Evolutionary conservation across 2,888 invertebrate genomes (phyloP), one percentile per base, ranked within the genome.

Genomic region (Agriopis aurantiaria): DNA sequence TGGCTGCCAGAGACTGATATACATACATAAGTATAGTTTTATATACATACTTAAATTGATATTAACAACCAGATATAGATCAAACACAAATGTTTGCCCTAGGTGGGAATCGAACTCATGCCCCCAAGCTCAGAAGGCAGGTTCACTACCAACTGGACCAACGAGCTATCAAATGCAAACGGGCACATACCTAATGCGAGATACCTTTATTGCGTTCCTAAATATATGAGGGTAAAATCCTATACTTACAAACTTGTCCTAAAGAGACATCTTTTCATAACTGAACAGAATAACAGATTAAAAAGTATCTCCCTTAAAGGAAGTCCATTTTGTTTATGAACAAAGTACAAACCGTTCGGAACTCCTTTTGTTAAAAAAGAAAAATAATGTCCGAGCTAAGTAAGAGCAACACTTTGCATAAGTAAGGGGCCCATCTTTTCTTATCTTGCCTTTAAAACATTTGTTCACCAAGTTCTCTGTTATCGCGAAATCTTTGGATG

Each of bases 311-410:
- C 40, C 17, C 7, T 11, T 45, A 17, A 46, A 48, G 23, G 46
- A 58, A 58, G 58, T 46, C 58, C 58, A 58, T 48, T 46, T 58
- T 58, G 46, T 46, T 58, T 48, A 58, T 58, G 58, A 58, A 48
- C 48, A 58, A 58, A 46, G 23, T 46, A 58, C 46, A 58, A 58
- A 58, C 58, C 23, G 46, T 46, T 48, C 46, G 23, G 3, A 48
- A 58, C 58, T 58, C 46, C 58, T 58, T 58, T 46, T 46, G 46
- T 33, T 46, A n/a, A 12, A 58, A 51, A 59, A 60, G 60, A 49
- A 60, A 49, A 51, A 60, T 48, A 59, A 59, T 60, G 60, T 60
- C 40, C 14, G 9, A 40, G 11, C 8, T 33, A 59, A 57, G 55
- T 41, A n/a, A 14, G 45, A 62, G 62, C 17, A 53, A 33, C 45